A percentile compares a stretch with the other conserved stretches of the same genome.
phyloP scores from a whole-genome alignment of 1,140 invertebrate genomes.

The Polypedilum pembai region DNA sequence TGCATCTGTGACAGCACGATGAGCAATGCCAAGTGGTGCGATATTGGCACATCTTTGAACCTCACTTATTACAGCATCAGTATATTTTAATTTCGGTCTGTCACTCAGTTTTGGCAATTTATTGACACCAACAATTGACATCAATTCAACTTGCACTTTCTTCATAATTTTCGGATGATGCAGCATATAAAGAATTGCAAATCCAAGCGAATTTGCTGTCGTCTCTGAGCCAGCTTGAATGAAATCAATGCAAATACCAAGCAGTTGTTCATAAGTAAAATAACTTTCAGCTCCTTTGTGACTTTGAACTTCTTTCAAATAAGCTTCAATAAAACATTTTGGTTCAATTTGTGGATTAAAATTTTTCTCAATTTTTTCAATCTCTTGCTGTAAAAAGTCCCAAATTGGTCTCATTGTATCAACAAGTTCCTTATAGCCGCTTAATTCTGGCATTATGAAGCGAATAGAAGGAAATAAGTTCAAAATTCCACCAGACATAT shows the following conservation, averaged over 20 bases:
- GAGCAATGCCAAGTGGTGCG: slow-evolving; percentile 47
- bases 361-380: slow-evolving; percentile 33
- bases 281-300: not conserved
- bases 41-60: slow-evolving; percentile 51
- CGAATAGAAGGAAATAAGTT: slow-evolving; percentile 58
- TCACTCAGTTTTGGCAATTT: slow-evolving; percentile 53
- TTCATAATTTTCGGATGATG: slow-evolving; percentile 57
- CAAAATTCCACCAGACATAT: slow-evolving; percentile 58
- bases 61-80: slow-evolving; percentile 55
- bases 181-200: slow-evolving; percentile 56
- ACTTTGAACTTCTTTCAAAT: slow-evolving; percentile 31
- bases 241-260: slow-evolving; percentile 59
- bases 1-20: slow-evolving; percentile 48
- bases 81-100: slow-evolving; percentile 53
- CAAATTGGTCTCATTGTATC: slow-evolving; percentile 43
- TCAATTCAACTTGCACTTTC: slow-evolving; percentile 59
- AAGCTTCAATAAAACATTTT: slow-evolving; percentile 34
- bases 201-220: slow-evolving; percentile 56
- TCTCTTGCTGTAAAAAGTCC: slow-evolving; percentile 44
- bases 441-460: slow-evolving; percentile 50
- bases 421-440: slow-evolving; percentile 50
- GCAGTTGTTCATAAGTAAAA: slow-evolving; percentile 53
- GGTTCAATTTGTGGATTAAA: slow-evolving; percentile 31
- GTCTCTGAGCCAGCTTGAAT: slow-evolving; percentile 65
- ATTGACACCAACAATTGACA: slow-evolving; percentile 52